These are phyloP conservation scores for Orgyia antiqua DNA, from an alignment of 2,888 invertebrate species.

Conservation along the genomic window DNA sequence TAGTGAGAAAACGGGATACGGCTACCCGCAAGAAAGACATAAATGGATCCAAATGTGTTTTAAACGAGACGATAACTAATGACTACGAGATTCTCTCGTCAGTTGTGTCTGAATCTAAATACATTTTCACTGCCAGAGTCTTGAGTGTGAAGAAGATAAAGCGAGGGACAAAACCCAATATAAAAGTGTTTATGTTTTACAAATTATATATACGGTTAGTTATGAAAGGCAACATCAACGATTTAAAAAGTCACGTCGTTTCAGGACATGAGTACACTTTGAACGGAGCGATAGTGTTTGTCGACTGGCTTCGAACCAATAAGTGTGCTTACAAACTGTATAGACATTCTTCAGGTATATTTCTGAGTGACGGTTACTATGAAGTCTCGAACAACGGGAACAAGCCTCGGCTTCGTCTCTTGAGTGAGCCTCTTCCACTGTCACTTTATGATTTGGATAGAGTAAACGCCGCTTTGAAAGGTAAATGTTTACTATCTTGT, in stretches of 20 bases:
- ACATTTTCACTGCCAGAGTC: conserved; percentile 72
- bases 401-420: conserved; percentile 56
- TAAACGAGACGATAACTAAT: conserved; percentile 76
- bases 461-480: conserved; percentile 74
- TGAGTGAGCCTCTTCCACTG: conserved; percentile 71
- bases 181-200: conserved; percentile 66
- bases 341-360: conserved; percentile 71
- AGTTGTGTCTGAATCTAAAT: conserved; percentile 73
- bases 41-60: conserved; percentile 69
- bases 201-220: conserved; percentile 64
- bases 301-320: conserved; percentile 67
- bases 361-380: conserved; percentile 67
- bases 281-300: conserved; percentile 68
- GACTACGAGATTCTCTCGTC: conserved; percentile 76
- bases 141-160: conserved; percentile 71
- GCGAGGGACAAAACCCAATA: conserved; percentile 52
- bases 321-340: conserved; percentile 70
- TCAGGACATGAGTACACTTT: conserved; percentile 59
- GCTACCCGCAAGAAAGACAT: conserved; percentile 64
- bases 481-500: conserved; percentile 66
- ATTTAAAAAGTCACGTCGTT: conserved; percentile 59
- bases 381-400: conserved; percentile 48
- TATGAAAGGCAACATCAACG: conserved; percentile 65
- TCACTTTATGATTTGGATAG: conserved; percentile 73
- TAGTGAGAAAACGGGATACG: conserved; percentile 60